phyloP scores from a whole-genome alignment of 2,888 invertebrate genomes.

The Protonemura montana region DNA sequence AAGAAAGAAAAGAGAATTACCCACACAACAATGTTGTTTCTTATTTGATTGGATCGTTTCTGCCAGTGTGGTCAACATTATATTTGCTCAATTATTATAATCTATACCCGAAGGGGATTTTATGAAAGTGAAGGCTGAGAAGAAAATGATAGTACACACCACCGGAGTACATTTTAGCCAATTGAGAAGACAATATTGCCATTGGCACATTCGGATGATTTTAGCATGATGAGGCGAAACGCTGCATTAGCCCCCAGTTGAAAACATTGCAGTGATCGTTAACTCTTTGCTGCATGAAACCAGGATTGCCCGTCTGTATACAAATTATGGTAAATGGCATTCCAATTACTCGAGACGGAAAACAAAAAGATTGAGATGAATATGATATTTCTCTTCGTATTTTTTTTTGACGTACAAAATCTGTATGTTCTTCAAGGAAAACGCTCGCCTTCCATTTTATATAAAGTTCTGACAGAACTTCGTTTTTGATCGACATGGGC shows the following conservation, averaged over 20 bases:
- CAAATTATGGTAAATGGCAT: background rate
- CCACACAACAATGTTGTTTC: background rate
- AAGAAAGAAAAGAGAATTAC: background rate
- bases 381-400: background rate
- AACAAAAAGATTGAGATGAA: background rate
- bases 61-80: background rate
- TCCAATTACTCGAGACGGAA: background rate
- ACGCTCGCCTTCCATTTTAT: background rate
- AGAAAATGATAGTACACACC: background rate
- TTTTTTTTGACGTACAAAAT: background rate
- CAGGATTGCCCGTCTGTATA: background rate
- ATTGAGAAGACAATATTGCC: background rate
- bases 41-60: background rate
- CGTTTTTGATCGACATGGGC: too few species aligned
- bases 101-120: background rate
- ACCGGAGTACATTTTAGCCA: background rate
- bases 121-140: constrained; percentile 7
- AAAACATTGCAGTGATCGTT: background rate
- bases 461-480: background rate
- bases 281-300: background rate
- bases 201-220: background rate
- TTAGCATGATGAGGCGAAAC: background rate
- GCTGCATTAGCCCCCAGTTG: background rate
- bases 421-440: background rate
- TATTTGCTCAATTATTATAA: constrained; percentile 12